phyloP scores from a whole-genome alignment of 2,888 invertebrate species.

The Conchocele bisecta region DNA sequence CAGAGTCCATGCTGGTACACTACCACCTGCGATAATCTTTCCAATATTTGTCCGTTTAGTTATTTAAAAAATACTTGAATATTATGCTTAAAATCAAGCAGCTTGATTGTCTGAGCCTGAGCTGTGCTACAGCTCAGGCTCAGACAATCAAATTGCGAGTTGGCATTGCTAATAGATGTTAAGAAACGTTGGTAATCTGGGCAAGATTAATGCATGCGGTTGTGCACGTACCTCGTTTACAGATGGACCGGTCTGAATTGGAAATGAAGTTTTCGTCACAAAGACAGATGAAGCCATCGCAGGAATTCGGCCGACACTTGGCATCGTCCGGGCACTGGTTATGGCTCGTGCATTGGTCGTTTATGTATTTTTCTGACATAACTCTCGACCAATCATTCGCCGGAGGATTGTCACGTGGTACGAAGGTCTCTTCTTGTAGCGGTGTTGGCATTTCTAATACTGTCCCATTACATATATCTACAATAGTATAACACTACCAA shows the following conservation, averaged over 20 bases:
- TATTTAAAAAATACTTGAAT: too few relatives aligned
- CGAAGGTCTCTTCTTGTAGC: background rate
- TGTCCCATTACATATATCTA: constrained; percentile 58
- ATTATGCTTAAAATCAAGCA: too few relatives aligned
- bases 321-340: constrained; percentile 60
- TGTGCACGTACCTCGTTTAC: constrained; percentile 60
- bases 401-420: background rate
- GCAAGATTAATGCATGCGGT: too few relatives aligned
- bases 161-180: too few relatives aligned
- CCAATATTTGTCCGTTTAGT: too few relatives aligned
- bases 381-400: constrained; percentile 55
- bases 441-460: constrained; percentile 13
- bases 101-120: too few relatives aligned
- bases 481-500: constrained; percentile 1
- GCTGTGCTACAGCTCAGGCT: too few relatives aligned
- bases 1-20: too few relatives aligned
- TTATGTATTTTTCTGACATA: constrained; percentile 53
- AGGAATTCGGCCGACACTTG: constrained; percentile 57
- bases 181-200: too few relatives aligned
- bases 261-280: constrained; percentile 59
- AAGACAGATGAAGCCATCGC: constrained; percentile 62
- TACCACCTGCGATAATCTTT: too few relatives aligned
- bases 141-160: too few relatives aligned
- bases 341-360: constrained; percentile 50
- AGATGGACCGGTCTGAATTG: constrained; percentile 47